Conservation (phyloP, 35 echinoderm and acorn worm species). For the Lytechinus pictus region DNA sequence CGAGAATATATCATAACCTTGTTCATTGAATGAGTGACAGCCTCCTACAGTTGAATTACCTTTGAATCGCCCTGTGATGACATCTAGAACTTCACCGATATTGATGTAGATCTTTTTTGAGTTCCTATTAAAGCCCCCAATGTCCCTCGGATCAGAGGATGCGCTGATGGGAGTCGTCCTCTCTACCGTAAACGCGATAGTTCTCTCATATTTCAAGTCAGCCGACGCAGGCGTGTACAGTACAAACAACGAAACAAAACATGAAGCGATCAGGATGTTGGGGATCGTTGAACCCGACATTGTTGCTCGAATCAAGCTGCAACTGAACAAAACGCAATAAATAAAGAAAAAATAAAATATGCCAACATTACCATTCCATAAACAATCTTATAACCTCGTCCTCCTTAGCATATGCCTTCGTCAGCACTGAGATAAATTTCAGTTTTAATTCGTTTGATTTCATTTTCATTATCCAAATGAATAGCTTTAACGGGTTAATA, state of each 20-base stretch:
- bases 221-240: neutral
- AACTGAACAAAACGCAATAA: neutral
- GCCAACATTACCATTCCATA: too few species aligned
- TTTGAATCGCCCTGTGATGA: constrained; percentile 25
- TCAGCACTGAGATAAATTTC: too few species aligned
- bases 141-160: neutral
- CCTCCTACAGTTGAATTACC: neutral
- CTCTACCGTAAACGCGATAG: constrained; percentile 3
- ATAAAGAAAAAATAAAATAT: too few species aligned
- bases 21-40: too few species aligned
- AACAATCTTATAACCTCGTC: too few species aligned
- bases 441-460: too few species aligned
- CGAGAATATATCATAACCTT: too few species aligned
- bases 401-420: too few species aligned
- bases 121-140: neutral
- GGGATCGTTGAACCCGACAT: neutral
- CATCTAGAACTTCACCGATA: neutral
- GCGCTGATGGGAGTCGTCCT: neutral
- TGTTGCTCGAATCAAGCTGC: neutral
- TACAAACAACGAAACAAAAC: neutral
- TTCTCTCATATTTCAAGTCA: constrained; percentile 30
- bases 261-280: neutral
- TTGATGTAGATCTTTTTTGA: constrained; percentile 12
- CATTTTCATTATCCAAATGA: too few species aligned
- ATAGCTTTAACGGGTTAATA: too few species aligned